phyloP scores from a whole-genome alignment of 2,888 invertebrate genomes.

The Rhingia rostrata region DNA sequence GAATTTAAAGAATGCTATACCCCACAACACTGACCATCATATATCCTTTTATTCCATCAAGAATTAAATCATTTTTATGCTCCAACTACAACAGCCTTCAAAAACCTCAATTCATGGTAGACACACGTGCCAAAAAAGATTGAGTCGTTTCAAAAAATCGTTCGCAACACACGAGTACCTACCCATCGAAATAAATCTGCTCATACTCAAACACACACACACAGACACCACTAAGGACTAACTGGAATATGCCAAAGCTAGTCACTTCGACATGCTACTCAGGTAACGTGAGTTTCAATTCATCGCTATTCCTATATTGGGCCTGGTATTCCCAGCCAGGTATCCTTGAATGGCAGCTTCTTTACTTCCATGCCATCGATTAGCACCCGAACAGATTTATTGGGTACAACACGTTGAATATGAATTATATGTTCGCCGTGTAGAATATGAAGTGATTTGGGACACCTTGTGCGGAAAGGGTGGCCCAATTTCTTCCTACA shows the following conservation, averaged over 20 bases:
- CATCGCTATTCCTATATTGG: constrained; percentile 83
- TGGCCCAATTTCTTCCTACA: constrained; percentile 85
- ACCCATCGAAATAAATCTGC: background rate
- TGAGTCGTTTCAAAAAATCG: constrained; percentile 48
- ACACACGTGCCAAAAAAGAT: constrained; percentile 85
- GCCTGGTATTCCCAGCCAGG: constrained; percentile 86
- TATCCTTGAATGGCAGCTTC: constrained; percentile 84
- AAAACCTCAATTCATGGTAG: constrained; percentile 78
- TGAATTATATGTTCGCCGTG: constrained; percentile 87
- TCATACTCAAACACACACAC: background rate
- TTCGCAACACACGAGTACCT: background rate
- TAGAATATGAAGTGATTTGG: constrained; percentile 87
- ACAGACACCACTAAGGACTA: constrained; percentile 38
- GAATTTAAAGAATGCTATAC: too few species aligned
- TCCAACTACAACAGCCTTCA: too few species aligned
- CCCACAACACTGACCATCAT: too few species aligned
- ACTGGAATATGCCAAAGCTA: constrained; percentile 83
- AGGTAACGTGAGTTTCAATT: constrained; percentile 86
- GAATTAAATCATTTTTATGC: too few species aligned
- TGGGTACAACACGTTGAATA: constrained; percentile 82
- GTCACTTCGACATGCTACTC: constrained; percentile 89
- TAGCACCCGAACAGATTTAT: constrained; percentile 79
- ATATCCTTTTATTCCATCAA: too few species aligned
- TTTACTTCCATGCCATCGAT: constrained; percentile 81
- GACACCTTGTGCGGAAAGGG: constrained; percentile 84